Conservation (phyloP, 1,140 invertebrate species). For the Drosophila sulfurigaster region DNA sequence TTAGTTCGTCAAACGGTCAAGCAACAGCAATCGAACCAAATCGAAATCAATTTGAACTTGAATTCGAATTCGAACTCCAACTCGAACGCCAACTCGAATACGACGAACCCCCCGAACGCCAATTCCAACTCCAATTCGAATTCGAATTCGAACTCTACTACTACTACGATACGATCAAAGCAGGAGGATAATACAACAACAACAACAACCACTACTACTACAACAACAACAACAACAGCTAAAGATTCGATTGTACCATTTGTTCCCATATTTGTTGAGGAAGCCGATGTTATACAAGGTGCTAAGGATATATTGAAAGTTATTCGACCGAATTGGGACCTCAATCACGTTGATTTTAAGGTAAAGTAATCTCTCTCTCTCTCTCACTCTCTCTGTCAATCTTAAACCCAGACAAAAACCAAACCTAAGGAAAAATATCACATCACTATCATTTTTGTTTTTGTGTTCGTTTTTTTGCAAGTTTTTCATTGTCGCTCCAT, state of each 20-base stretch:
- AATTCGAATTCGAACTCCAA: constrained; percentile 40
- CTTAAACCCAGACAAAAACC: constrained; percentile 10
- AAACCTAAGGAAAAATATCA: background rate
- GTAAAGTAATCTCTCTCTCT: constrained; percentile 76
- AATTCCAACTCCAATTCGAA: constrained; percentile 4
- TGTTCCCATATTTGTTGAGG: constrained; percentile 85
- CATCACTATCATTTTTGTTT: constrained; percentile 44
- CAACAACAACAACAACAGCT: constrained; percentile 35
- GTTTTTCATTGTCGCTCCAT: constrained; percentile 30
- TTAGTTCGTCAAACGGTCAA: constrained; percentile 76
- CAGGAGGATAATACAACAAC: constrained; percentile 21
- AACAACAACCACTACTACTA: background rate
- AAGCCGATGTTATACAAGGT: constrained; percentile 86
- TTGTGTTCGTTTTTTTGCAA: constrained; percentile 51
- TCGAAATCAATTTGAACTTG: constrained; percentile 60
- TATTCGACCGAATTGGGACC: constrained; percentile 86
- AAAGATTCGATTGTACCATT: constrained; percentile 72
- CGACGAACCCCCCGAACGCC: constrained; percentile 3
- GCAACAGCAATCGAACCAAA: constrained; percentile 71
- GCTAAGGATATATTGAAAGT: constrained; percentile 86
- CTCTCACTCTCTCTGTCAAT: constrained; percentile 5
- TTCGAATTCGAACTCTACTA: constrained; percentile 24
- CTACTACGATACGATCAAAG: constrained; percentile 41
- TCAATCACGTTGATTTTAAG: constrained; percentile 86
- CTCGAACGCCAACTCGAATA: constrained; percentile 10